Conservation (phyloP, 2,888 invertebrate species). For the Beris chalybata region DNA sequence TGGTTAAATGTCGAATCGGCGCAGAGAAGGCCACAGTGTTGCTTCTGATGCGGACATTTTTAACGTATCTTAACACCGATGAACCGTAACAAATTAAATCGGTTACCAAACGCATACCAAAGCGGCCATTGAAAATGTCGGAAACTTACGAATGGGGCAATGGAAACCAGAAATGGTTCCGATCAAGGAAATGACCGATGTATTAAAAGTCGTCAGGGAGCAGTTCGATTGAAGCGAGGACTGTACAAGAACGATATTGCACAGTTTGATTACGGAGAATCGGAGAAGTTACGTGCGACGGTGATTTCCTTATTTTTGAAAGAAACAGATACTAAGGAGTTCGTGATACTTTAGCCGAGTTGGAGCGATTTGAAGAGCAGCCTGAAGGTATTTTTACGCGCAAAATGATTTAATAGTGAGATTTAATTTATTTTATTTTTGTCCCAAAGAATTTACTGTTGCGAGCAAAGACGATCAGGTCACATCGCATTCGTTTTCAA, state of each 20-base stretch:
- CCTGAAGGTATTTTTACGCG: constrained; percentile 66
- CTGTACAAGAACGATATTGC: constrained; percentile 91
- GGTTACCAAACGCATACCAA: constrained; percentile 96
- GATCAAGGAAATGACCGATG: constrained; percentile 99
- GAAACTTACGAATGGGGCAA: constrained; percentile 86
- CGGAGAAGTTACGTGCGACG: constrained; percentile 94
- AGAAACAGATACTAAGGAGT: constrained; percentile 95
- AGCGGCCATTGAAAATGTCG: constrained; percentile 89
- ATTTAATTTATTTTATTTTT: background rate
- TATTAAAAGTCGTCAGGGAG: constrained; percentile 93
- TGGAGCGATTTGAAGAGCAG: constrained; percentile 92
- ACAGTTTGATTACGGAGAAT: constrained; percentile 92
- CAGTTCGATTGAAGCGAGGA: constrained; percentile 96
- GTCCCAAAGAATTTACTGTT: constrained; percentile 63
- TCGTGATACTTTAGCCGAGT: constrained; percentile 91
- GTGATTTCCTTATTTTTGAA: constrained; percentile 95
- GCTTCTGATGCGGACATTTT: constrained; percentile 92
- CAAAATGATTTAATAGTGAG: background rate
- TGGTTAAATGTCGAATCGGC: constrained; percentile 97
- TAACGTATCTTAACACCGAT: constrained; percentile 82
- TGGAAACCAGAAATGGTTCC: constrained; percentile 99
- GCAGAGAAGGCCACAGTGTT: constrained; percentile 95
- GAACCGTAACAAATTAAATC: constrained; percentile 95
- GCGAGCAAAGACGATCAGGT: constrained; percentile 73
- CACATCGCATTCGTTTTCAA: constrained; percentile 84